Evolutionary conservation across 2,113 vertebrate species (phyloP).

Genomic region (Mastomys coucha): DNA sequence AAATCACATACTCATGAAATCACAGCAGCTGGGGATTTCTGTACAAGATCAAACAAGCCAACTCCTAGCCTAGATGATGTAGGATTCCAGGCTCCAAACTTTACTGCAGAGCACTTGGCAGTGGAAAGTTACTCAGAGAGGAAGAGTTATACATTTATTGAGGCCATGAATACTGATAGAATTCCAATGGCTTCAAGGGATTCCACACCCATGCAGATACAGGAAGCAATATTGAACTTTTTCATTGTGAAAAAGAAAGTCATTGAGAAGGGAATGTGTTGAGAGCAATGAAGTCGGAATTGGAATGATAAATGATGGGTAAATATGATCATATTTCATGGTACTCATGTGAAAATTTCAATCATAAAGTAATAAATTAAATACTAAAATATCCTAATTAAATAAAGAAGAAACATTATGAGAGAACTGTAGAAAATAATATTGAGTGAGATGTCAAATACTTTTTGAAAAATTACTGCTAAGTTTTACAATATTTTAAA

Average conservation of each 20-base stretch:
- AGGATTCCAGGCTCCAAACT: background rate
- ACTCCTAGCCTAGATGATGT: background rate
- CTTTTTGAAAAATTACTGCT: background rate
- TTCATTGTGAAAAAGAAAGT: background rate
- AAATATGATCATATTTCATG: background rate
- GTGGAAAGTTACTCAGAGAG: background rate
- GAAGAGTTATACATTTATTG: background rate
- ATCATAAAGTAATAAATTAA: background rate
- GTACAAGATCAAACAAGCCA: background rate
- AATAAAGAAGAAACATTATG: background rate
- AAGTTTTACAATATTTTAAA: background rate
- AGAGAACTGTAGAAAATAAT: background rate
- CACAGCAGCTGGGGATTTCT: background rate
- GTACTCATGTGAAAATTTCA: background rate
- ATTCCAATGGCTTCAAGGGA: background rate
- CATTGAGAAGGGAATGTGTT: background rate
- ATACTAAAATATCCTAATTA: background rate
- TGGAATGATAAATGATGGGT: too few relatives aligned
- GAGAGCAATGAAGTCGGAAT: too few relatives aligned
- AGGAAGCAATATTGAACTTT: background rate
- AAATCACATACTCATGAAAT: background rate
- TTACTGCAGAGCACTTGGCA: background rate
- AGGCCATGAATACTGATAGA: background rate
- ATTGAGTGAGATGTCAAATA: background rate
- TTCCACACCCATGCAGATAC: background rate